Evolutionary conservation across 2,113 vertebrate species (phyloP).

Genomic region (Parus major): DNA sequence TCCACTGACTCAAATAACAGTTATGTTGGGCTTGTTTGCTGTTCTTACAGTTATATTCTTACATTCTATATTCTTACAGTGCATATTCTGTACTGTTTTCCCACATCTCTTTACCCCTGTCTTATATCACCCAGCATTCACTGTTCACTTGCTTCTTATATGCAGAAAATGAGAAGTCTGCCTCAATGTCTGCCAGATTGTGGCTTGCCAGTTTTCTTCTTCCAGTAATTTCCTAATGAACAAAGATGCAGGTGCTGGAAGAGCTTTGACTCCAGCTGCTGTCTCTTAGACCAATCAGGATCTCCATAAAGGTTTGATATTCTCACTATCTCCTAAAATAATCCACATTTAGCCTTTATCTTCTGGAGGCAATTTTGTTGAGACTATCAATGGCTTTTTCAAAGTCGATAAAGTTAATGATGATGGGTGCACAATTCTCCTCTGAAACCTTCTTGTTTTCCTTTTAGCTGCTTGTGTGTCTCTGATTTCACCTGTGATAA

Average conservation of each 20-base stretch:
- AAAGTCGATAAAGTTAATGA: constrained; percentile 51
- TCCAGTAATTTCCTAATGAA: neutral
- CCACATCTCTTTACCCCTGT: neutral
- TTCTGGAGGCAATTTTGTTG: neutral
- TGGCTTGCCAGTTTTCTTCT: neutral
- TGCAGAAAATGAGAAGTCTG: neutral
- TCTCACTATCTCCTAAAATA: neutral
- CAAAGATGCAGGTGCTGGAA: fast-evolving
- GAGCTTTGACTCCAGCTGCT: neutral
- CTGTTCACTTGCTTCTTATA: neutral
- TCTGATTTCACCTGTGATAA: constrained; percentile 15
- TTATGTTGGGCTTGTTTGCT: neutral
- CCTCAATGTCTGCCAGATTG: neutral
- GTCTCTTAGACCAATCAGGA: neutral
- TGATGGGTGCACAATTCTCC: neutral
- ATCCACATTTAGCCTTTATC: constrained; percentile 36
- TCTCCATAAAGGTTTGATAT: neutral
- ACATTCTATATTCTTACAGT: too few species aligned
- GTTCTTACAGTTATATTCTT: neutral
- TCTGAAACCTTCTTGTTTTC: neutral
- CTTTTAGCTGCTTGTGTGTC: neutral
- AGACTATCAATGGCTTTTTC: constrained; percentile 12
- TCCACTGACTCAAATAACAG: neutral
- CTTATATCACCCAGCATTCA: neutral
- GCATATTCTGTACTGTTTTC: neutral